Percentiles rank a stretch among this genome's conserved stretches.
phyloP scores from a whole-genome alignment of 2,113 vertebrate genomes.

The Mionectes macconnelli region DNA sequence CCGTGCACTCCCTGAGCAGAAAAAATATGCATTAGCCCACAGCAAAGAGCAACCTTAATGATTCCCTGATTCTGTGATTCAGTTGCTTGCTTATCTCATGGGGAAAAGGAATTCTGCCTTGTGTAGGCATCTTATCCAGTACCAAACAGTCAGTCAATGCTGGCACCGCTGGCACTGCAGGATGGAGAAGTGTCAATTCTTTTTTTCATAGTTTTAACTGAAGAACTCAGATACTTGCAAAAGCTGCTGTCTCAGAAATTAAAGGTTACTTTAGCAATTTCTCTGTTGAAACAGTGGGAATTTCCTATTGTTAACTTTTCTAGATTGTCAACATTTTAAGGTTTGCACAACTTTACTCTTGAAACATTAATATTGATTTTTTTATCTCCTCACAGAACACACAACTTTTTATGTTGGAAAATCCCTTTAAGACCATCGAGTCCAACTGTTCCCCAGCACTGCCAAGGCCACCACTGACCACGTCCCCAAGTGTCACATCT shows the following conservation, averaged over 20 bases:
- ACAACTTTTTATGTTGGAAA: neutral
- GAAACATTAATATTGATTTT: neutral
- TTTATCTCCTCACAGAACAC: neutral
- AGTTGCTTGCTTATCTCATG: rapidly evolving
- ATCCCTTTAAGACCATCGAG: neutral
- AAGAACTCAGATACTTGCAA: neutral
- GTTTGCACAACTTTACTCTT: neutral
- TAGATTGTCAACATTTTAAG: neutral
- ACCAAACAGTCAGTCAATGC: neutral
- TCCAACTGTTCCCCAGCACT: neutral
- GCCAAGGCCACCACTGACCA: neutral
- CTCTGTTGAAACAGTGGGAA: neutral
- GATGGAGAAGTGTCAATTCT: neutral
- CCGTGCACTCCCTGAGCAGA: neutral
- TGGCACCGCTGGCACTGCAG: neutral
- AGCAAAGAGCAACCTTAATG: neutral
- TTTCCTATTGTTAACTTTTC: neutral
- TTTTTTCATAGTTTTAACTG: neutral
- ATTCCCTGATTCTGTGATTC: neutral
- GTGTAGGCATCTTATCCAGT: neutral
- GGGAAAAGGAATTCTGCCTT: neutral
- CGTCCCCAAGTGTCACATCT: neutral
- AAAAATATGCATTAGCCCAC: neutral
- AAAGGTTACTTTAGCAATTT: neutral
- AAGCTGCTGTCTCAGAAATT: neutral